Evolutionary conservation across 2,113 vertebrate genomes (phyloP).

Genomic region (Salminus brasiliensis): DNA sequence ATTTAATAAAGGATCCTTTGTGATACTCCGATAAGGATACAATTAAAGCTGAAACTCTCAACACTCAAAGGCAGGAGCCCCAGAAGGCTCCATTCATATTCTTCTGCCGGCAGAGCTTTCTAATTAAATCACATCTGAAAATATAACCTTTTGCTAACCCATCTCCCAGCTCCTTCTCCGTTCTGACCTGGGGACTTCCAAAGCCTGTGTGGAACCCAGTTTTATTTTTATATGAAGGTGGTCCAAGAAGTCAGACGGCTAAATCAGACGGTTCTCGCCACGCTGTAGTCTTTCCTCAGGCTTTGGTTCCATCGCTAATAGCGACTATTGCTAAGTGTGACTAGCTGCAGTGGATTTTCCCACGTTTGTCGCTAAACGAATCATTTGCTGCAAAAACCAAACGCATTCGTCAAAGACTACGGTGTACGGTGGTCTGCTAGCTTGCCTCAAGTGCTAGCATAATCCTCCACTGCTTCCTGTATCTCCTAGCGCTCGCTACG

Average conservation of each 20-base stretch:
- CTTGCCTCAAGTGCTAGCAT: too few relatives aligned
- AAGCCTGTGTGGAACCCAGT: background rate
- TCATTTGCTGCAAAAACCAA: too few relatives aligned
- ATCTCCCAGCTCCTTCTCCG: background rate
- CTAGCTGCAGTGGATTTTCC: background rate
- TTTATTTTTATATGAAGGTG: conserved; percentile 14
- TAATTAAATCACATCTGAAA: conserved; percentile 6
- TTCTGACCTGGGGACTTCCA: background rate
- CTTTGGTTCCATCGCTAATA: background rate
- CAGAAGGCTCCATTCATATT: background rate
- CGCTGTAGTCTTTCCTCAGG: background rate
- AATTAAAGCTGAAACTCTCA: background rate
- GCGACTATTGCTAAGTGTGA: too few relatives aligned
- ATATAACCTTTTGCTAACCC: conserved; percentile 12
- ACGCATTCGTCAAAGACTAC: too few relatives aligned
- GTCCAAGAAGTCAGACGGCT: background rate
- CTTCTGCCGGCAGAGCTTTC: background rate
- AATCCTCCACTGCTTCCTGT: background rate
- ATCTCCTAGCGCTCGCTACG: background rate
- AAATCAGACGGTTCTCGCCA: background rate
- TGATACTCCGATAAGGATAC: background rate
- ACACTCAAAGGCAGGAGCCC: background rate
- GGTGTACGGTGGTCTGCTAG: background rate
- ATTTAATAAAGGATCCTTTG: conserved; percentile 9
- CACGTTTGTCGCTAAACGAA: too few relatives aligned